Percentiles rank a stretch among this genome's conserved stretches.
These are phyloP conservation scores for Cryptomyrus ogoouensis DNA, from an alignment of 2,113 vertebrate genomes.

Conservation along the genomic window DNA sequence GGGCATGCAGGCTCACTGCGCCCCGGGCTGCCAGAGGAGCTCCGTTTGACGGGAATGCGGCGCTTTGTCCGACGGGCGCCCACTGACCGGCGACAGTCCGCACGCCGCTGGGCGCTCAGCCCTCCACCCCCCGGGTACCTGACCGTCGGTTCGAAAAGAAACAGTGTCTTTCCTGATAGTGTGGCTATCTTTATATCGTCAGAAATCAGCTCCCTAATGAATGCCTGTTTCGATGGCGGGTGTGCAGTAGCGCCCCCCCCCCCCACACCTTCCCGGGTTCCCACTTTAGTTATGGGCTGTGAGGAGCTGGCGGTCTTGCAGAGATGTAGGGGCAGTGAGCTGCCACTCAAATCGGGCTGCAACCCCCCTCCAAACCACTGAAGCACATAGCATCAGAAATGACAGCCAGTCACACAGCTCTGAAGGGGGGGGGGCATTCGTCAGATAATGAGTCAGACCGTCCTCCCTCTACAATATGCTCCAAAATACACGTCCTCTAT, in stretches of 20 bases:
- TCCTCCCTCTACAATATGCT: background rate
- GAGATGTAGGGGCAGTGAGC: background rate
- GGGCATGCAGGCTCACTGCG: background rate
- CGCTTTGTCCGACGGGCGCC: background rate
- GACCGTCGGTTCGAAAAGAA: background rate
- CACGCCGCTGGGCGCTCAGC: background rate
- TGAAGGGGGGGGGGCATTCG: background rate
- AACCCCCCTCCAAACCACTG: background rate
- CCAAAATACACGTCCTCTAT: background rate
- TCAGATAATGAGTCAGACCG: background rate
- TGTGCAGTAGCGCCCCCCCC: background rate
- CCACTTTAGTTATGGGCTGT: background rate
- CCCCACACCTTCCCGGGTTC: background rate
- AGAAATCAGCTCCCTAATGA: background rate
- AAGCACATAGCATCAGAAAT: background rate
- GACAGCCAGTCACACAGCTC: background rate
- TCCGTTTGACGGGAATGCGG: background rate
- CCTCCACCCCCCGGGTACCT: background rate
- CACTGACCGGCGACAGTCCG: background rate
- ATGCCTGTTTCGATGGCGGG: background rate
- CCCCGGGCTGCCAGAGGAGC: background rate
- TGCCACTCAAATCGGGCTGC: background rate
- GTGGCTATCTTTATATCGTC: background rate
- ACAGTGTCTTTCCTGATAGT: background rate
- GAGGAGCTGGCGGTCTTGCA: background rate